phyloP scores from a whole-genome alignment of 1,140 invertebrate species.

The Rhagoletis pomonella region DNA sequence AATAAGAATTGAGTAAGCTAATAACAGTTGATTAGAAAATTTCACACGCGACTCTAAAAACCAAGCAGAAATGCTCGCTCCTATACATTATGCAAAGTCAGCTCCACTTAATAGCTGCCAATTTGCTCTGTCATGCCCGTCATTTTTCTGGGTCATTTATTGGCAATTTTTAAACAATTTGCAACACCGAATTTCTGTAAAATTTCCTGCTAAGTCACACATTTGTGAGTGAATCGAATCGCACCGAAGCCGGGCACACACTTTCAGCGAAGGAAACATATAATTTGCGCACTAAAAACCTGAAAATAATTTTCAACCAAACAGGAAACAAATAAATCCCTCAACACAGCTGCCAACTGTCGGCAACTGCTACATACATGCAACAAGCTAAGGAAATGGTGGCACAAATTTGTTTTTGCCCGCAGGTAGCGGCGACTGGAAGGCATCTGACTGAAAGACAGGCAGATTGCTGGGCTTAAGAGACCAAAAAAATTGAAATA shows the following conservation, averaged over 20 bases:
- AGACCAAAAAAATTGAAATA: neutral
- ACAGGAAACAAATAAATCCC: constrained; percentile 47
- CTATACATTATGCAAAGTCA: neutral
- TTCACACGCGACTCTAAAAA: constrained; percentile 8
- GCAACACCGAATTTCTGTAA: neutral
- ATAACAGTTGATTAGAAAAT: neutral
- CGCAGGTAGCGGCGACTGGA: neutral
- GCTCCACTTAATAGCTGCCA: constrained; percentile 23
- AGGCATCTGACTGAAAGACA: neutral
- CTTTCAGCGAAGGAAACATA: constrained; percentile 14
- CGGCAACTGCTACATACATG: constrained; percentile 39
- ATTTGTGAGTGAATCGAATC: neutral
- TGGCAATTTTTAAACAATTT: neutral
- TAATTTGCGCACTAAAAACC: constrained; percentile 33
- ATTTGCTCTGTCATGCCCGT: constrained; percentile 12
- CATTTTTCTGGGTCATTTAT: neutral
- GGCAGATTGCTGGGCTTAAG: neutral
- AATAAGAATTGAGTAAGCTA: neutral
- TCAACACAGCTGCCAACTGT: constrained; percentile 26
- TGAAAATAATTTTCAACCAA: neutral
- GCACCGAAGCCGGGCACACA: neutral
- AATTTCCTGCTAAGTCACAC: constrained; percentile 5
- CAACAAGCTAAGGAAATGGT: neutral
- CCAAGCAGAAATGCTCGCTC: neutral
- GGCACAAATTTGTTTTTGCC: neutral